These are phyloP conservation scores for Huso huso DNA, from an alignment of 2,797 vertebrate species.

Conservation along the genomic window DNA sequence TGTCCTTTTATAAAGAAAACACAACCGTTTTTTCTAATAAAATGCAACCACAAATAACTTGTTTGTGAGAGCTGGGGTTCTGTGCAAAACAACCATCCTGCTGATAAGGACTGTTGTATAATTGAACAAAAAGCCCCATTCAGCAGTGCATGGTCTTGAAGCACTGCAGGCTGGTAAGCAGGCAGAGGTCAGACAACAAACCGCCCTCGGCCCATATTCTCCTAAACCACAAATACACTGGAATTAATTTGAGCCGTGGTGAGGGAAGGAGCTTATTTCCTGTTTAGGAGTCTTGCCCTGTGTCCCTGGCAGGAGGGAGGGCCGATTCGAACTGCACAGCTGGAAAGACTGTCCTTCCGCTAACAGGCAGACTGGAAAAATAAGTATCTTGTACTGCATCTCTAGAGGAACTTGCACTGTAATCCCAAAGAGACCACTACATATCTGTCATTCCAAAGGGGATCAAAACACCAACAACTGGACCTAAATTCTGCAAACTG, in stretches of 20 bases:
- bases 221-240: background rate
- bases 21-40: background rate
- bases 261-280: background rate
- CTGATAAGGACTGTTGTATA: no score
- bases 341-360: background rate
- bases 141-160: background rate
- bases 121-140: background rate
- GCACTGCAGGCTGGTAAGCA: background rate
- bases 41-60: conserved; percentile 1
- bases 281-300: background rate
- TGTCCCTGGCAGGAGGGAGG: background rate
- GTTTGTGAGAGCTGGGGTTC: background rate
- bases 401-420: no score
- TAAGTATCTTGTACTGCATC: no score
- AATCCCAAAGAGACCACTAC: no score
- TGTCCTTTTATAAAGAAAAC: background rate
- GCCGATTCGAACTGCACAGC: background rate
- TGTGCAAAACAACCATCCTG: background rate
- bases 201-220: background rate
- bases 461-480: no score
- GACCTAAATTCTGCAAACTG: no score
- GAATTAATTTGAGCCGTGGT: conserved; percentile 1
- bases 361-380: no score
- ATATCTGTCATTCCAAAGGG: no score
- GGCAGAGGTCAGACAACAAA: conserved; percentile 1